Evolutionary conservation across 2,888 invertebrate genomes (phyloP).

Genomic region (Chloromyia formosa): DNA sequence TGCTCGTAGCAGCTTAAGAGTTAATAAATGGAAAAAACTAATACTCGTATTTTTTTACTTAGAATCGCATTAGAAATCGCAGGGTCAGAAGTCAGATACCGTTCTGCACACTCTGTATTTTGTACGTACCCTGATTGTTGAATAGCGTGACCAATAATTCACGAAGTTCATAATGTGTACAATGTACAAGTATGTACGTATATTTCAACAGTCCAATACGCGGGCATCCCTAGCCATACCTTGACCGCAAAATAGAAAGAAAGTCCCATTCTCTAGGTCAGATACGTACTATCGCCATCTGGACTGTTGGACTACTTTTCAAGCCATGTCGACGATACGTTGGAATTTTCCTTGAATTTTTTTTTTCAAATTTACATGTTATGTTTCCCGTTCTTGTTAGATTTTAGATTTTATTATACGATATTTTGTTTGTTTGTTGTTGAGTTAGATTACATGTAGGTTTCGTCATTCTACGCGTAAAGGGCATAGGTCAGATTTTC

Average conservation of each 20-base stretch:
- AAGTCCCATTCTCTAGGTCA: neutral
- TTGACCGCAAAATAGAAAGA: slow-evolving; percentile 21
- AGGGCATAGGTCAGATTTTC: neutral
- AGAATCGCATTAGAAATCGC: too few species aligned
- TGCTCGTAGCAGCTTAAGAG: too few species aligned
- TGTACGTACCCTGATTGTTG: too few species aligned
- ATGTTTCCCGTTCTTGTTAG: neutral
- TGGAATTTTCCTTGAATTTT: neutral
- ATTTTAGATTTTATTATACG: neutral
- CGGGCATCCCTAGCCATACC: slow-evolving; percentile 1
- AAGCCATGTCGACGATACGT: neutral
- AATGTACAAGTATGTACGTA: too few species aligned
- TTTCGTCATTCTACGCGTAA: neutral
- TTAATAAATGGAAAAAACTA: too few species aligned
- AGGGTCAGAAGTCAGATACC: too few species aligned
- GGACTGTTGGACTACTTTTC: neutral
- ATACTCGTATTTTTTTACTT: too few species aligned
- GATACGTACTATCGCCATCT: neutral
- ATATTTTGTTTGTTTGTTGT: neutral
- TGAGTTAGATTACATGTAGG: too few species aligned
- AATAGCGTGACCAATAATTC: slow-evolving; percentile 12
- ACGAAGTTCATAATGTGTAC: too few species aligned
- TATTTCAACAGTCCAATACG: neutral
- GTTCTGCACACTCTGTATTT: too few species aligned
- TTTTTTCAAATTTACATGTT: neutral